A percentile compares a stretch with the other conserved stretches of the same genome.
Conservation (phyloP, 2,888 invertebrate species). For the Malthinus flaveolus region DNA sequence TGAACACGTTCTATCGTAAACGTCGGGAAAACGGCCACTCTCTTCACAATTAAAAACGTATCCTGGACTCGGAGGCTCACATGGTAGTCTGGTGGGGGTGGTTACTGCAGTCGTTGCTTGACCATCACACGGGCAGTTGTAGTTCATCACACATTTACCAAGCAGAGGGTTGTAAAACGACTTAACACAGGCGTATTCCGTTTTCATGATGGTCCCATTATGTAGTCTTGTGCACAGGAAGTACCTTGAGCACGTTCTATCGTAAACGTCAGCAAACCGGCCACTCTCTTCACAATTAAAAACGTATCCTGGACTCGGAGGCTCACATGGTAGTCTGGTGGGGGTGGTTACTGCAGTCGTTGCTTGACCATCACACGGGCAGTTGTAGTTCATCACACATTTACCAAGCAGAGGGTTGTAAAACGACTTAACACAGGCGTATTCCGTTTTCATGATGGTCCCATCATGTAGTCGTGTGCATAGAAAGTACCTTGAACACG, state of each 20-base stretch:
- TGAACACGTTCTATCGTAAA: slow-evolving; percentile 45
- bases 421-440: slow-evolving; percentile 48
- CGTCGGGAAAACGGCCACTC: slow-evolving; percentile 54
- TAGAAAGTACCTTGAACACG: slow-evolving; percentile 1
- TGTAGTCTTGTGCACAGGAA: slow-evolving; percentile 16
- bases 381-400: slow-evolving; percentile 46
- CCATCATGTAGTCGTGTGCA: slow-evolving; percentile 22
- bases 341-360: background rate
- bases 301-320: background rate
- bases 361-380: no score
- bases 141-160: slow-evolving; percentile 50
- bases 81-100: background rate
- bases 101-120: background rate
- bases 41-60: slow-evolving; percentile 33
- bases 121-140: slow-evolving; percentile 17
- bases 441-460: slow-evolving; percentile 23
- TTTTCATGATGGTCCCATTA: slow-evolving; percentile 26
- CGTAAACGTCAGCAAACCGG: slow-evolving; percentile 29
- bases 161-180: slow-evolving; percentile 52
- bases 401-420: slow-evolving; percentile 52
- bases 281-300: slow-evolving; percentile 29
- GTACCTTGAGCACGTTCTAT: slow-evolving; percentile 11
- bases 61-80: background rate
- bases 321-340: background rate
- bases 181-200: slow-evolving; percentile 42